Conservation (phyloP, 2,888 invertebrate genomes). For the Mayetiola destructor region DNA sequence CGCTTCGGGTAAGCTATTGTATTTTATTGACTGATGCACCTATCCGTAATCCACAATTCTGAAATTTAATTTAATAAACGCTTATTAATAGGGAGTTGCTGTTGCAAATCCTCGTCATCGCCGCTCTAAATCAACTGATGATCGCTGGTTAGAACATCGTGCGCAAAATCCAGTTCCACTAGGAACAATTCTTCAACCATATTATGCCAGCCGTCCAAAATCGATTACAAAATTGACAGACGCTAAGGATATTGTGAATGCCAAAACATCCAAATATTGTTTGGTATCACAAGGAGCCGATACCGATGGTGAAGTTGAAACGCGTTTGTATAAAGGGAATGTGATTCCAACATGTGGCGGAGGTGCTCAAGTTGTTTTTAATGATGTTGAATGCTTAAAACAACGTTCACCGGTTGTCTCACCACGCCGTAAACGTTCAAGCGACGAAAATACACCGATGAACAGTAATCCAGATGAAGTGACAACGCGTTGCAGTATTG, state of each 20-base stretch:
- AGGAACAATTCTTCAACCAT: constrained; percentile 82
- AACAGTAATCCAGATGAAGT: background rate
- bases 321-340: constrained; percentile 85
- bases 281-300: constrained; percentile 85
- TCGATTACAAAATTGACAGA: constrained; percentile 70
- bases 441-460: constrained; percentile 21
- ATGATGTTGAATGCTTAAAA: constrained; percentile 80
- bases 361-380: constrained; percentile 88
- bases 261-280: constrained; percentile 72
- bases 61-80: background rate
- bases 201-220: constrained; percentile 63
- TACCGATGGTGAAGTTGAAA: constrained; percentile 83
- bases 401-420: constrained; percentile 54
- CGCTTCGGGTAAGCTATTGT: constrained; percentile 16
- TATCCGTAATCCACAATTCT: too few species aligned
- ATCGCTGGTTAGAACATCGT: constrained; percentile 77
- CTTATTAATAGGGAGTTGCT: constrained; percentile 42
- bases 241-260: constrained; percentile 57
- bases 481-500: constrained; percentile 7
- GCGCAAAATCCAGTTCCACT: constrained; percentile 64
- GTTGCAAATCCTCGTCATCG: constrained; percentile 59
- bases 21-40: background rate
- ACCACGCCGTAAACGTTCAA: constrained; percentile 34
- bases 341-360: constrained; percentile 88
- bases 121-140: constrained; percentile 66